These are phyloP conservation scores for Ascidia mentula DNA, from an alignment of 23 tunicate species.

Conservation along the genomic window DNA sequence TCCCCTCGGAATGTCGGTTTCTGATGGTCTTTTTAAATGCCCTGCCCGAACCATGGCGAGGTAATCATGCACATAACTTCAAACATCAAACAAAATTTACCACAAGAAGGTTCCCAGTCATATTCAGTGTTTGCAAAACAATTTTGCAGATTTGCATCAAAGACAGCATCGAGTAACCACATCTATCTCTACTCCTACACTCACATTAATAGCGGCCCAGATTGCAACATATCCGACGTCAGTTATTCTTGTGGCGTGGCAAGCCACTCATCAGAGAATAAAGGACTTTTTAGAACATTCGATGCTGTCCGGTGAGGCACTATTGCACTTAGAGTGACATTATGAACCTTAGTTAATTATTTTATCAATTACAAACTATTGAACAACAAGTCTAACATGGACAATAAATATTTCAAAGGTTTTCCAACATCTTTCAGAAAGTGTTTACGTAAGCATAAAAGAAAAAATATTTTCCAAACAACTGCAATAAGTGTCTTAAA, in stretches of 20 bases:
- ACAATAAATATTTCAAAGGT: too few species aligned
- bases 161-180: not conserved
- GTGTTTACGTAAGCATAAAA: too few species aligned
- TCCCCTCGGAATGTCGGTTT: slow-evolving; percentile 20
- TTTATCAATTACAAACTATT: too few species aligned
- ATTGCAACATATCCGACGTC: slow-evolving; percentile 6
- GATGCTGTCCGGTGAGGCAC: not conserved
- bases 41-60: slow-evolving; percentile 54
- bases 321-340: too few species aligned
- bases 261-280: not conserved
- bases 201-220: slow-evolving; percentile 27
- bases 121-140: not conserved
- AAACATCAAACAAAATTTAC: too few species aligned
- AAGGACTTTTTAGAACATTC: not conserved
- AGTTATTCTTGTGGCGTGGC: not conserved
- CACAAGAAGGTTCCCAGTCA: too few species aligned
- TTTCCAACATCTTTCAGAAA: too few species aligned
- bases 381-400: too few species aligned
- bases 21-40: slow-evolving; percentile 55
- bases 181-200: slow-evolving; percentile 12
- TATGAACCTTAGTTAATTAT: too few species aligned
- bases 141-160: not conserved
- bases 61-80: slow-evolving; percentile 11
- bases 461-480: too few species aligned
- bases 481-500: too few species aligned